Evolutionary conservation across 2,888 invertebrate genomes (phyloP).

Genomic region (Yponomeuta plumbellus): DNA sequence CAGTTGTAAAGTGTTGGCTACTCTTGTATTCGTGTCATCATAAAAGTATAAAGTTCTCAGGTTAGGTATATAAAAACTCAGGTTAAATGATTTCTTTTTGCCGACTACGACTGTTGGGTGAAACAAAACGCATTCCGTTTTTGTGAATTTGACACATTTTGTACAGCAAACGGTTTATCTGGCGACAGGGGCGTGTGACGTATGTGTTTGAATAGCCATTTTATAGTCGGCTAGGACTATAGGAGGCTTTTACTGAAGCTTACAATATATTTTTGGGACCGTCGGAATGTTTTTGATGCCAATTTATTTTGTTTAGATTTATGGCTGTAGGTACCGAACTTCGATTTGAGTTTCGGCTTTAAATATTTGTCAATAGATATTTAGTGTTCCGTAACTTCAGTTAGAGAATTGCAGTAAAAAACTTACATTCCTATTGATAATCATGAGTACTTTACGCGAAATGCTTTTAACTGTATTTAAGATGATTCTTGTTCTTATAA

Average conservation of each 20-base stretch:
- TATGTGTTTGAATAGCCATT: neutral
- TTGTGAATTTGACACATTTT: neutral
- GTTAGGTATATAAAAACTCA: too few species aligned
- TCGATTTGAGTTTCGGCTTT: too few species aligned
- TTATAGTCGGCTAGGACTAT: neutral
- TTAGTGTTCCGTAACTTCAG: too few species aligned
- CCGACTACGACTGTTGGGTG: neutral
- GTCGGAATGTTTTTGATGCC: neutral
- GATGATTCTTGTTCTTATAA: too few species aligned
- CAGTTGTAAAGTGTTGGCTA: too few species aligned
- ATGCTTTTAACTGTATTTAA: too few species aligned
- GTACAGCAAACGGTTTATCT: neutral
- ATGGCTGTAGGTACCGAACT: neutral
- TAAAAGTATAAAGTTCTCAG: too few species aligned
- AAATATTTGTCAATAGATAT: too few species aligned
- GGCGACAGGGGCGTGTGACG: neutral
- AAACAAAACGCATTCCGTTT: neutral
- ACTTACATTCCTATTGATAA: too few species aligned
- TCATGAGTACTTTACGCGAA: too few species aligned
- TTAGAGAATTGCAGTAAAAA: too few species aligned
- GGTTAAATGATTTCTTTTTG: neutral
- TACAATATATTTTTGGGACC: neutral
- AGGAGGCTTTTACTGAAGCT: neutral
- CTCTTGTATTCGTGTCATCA: too few species aligned
- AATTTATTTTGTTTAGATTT: slow-evolving; percentile 1